phyloP scores from a whole-genome alignment of 2,888 invertebrate species.

The Chesias legatella region DNA sequence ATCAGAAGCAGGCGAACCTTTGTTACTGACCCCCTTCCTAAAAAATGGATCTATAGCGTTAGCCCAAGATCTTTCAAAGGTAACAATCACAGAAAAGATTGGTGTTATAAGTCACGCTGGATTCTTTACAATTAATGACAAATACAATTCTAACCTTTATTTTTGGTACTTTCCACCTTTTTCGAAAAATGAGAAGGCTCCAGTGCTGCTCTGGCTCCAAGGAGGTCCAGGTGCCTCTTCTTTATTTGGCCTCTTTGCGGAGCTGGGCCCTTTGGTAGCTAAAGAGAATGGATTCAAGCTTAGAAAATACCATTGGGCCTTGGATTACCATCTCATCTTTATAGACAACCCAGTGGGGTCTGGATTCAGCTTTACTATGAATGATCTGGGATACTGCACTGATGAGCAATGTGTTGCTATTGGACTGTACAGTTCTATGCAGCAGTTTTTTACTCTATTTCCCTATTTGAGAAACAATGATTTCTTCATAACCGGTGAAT shows the following conservation, averaged over 20 bases:
- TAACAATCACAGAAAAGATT: slow-evolving; percentile 52
- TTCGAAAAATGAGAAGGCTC: slow-evolving; percentile 56
- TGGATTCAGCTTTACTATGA: slow-evolving; percentile 83
- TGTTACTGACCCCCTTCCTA: slow-evolving; percentile 81
- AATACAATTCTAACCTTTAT: slow-evolving; percentile 79
- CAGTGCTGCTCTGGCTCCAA: slow-evolving; percentile 79
- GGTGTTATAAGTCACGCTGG: slow-evolving; percentile 80
- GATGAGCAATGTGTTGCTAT: slow-evolving; percentile 78
- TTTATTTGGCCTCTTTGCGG: slow-evolving; percentile 77
- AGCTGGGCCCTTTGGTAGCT: slow-evolving; percentile 81
- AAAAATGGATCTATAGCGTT: slow-evolving; percentile 68
- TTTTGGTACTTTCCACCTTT: slow-evolving; percentile 84
- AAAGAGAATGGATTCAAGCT: slow-evolving; percentile 51
- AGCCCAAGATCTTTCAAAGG: slow-evolving; percentile 65
- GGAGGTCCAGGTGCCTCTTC: slow-evolving; percentile 81
- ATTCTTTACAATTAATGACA: slow-evolving; percentile 81
- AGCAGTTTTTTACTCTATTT: slow-evolving; percentile 82
- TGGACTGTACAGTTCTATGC: slow-evolving; percentile 72
- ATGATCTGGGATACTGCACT: slow-evolving; percentile 73
- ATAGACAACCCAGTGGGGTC: slow-evolving; percentile 84
- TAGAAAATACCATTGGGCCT: slow-evolving; percentile 80
- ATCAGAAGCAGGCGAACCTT: slow-evolving; percentile 57
- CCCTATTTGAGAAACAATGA: slow-evolving; percentile 71
- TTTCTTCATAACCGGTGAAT: slow-evolving; percentile 83
- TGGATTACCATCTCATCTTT: slow-evolving; percentile 80